Base-by-base conservation (phyloP, 2,888 invertebrate species). In the Netelia fuscicornis region DNA sequence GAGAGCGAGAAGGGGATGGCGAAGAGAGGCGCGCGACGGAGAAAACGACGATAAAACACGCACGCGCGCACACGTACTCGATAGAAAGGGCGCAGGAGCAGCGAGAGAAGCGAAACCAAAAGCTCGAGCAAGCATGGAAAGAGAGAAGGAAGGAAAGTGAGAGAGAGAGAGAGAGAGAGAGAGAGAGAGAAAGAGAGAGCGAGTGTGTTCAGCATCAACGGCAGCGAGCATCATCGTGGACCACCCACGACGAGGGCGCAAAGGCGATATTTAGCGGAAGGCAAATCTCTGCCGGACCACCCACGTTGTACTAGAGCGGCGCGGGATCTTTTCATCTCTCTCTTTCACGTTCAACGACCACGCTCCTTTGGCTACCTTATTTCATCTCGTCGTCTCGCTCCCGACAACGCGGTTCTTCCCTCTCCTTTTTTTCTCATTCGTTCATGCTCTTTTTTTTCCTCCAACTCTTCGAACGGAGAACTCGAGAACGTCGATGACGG, bases 221-320 rank as follows among this genome's bases (percentile, higher is more conserved):
- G 82, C 82, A 79, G 81, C 80, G 77, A 58, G 62, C 86, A 81
- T 80, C 82, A 77, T 68, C 68, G 68, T 70, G 83, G 93, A 90
- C 93, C 93, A 93, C 93, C 93, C 93, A 93, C 92, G 92, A 91
- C 88, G 92, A 91, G 91, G 92, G 92, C 92, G 92, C 91, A 91
- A 92, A 93, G 93, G 91, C 92, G 92, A 93, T 93, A 93, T 93
- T 93, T 93, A 93, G 93, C 93, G 92, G 92, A 92, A 93, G 92
- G 93, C 92, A 92, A 92, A 92, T 93, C 93, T 92, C 91, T 90
- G 88, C 87, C 83, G 89, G 93, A 90, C 93, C 93, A 93, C 93
- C 93, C 93, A 93, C 93, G 90, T 91, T 82, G 92, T 89, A 75
- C 20, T 48, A 58, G 58, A 76, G 37, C 87, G 89, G 88, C 88